phyloP scores from a whole-genome alignment of 2,797 vertebrate species.

The Myiotriccus ornatus region DNA sequence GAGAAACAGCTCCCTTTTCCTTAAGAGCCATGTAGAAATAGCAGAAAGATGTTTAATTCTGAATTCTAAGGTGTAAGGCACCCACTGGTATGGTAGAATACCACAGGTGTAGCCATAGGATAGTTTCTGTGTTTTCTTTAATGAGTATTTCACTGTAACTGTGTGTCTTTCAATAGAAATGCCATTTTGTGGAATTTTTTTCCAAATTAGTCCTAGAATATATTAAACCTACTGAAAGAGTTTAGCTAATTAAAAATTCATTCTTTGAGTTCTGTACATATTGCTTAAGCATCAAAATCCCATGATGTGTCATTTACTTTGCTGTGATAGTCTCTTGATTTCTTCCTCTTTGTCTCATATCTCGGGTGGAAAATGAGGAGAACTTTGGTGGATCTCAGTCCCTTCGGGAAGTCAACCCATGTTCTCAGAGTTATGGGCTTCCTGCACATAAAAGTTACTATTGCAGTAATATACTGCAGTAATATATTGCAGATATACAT shows the following conservation, averaged over 20 bases:
- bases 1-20: background rate
- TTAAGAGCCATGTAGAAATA: background rate
- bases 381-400: background rate
- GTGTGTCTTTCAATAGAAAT: background rate
- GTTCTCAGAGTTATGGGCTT: background rate
- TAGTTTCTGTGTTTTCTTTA: background rate
- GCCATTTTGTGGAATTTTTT: background rate
- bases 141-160: background rate
- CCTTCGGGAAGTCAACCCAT: background rate
- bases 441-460: background rate
- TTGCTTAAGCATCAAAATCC: background rate
- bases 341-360: background rate
- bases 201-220: background rate
- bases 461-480: no score
- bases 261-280: background rate
- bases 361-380: background rate
- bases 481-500: no score
- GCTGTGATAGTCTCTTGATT: background rate
- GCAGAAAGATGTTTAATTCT: background rate
- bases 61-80: background rate
- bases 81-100: background rate
- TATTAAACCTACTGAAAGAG: background rate
- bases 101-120: background rate
- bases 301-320: background rate
- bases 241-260: background rate